These are phyloP conservation scores for Seira sanloemensis DNA, from an alignment of 2,888 invertebrate genomes.

Conservation along the genomic window DNA sequence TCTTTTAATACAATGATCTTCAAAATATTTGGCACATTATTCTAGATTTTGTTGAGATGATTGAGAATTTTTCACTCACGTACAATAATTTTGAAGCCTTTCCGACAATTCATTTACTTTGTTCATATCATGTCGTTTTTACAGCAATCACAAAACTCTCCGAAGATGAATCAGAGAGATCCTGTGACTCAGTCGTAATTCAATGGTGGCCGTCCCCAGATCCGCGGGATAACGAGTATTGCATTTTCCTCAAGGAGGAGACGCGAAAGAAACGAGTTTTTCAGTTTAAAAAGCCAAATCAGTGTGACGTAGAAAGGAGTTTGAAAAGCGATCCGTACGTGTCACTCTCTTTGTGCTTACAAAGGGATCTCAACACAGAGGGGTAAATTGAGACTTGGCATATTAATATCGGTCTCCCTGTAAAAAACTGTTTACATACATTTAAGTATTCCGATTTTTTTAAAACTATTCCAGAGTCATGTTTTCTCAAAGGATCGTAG, in stretches of 20 bases:
- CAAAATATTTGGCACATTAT: no score
- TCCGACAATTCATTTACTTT: no score
- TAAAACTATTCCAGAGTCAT: conserved; percentile 76
- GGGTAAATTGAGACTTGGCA: conserved; percentile 50
- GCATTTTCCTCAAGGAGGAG: conserved; percentile 76
- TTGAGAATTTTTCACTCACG: background rate
- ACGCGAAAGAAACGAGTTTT: conserved; percentile 73
- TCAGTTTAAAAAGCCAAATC: conserved; percentile 76
- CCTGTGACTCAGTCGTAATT: conserved; percentile 79
- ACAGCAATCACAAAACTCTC: conserved; percentile 77
- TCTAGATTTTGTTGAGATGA: no score
- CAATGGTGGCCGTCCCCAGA: conserved; percentile 80
- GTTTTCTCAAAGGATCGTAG: conserved; percentile 77
- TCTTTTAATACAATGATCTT: no score
- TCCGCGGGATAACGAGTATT: conserved; percentile 76
- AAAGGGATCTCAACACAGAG: conserved; percentile 70
- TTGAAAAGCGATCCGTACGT: conserved; percentile 76
- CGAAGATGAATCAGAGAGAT: conserved; percentile 77
- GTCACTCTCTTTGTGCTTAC: conserved; percentile 76
- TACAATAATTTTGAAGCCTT: no score
- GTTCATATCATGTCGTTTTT: no score
- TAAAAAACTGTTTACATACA: no score
- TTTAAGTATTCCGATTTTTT: no score
- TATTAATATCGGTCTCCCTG: no score
- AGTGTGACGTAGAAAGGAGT: conserved; percentile 77